Evolutionary conservation across 2,888 invertebrate genomes (phyloP).

Genomic region (Rhorus exstirpatorius): DNA sequence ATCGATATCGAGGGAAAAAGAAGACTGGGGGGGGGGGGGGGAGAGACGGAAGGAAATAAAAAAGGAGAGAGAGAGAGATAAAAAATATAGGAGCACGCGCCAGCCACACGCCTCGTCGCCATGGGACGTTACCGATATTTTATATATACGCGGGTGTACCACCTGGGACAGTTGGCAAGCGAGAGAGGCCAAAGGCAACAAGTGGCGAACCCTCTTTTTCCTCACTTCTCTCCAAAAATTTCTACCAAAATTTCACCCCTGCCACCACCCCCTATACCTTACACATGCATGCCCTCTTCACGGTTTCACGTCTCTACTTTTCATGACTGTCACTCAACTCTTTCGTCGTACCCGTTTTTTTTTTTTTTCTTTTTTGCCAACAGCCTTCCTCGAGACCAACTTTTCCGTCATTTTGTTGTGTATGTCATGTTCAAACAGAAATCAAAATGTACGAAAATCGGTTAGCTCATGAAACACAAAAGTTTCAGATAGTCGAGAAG

Average conservation of each 20-base stretch:
- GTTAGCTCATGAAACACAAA: too few relatives aligned
- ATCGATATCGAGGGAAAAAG: conserved; percentile 63
- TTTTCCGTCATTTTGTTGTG: conserved; percentile 4
- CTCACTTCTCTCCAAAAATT: conserved; percentile 63
- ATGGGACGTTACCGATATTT: conserved; percentile 58
- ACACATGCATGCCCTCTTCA: background rate
- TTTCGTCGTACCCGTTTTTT: conserved; percentile 33
- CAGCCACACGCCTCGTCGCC: conserved; percentile 84
- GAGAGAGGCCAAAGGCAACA: conserved; percentile 73
- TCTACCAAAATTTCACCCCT: conserved; percentile 56
- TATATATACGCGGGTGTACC: conserved; percentile 68
- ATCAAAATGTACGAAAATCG: too few relatives aligned
- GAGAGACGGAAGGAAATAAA: conserved; percentile 64
- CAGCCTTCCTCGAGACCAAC: background rate
- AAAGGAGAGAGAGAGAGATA: conserved; percentile 73
- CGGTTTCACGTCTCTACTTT: background rate
- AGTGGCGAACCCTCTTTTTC: conserved; percentile 58
- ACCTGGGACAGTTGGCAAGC: conserved; percentile 86
- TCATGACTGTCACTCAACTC: conserved; percentile 55
- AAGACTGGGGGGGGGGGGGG: conserved; percentile 69
- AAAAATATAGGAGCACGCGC: conserved; percentile 83
- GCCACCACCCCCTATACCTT: conserved; percentile 6
- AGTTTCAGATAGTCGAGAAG: too few relatives aligned
- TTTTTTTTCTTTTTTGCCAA: conserved; percentile 30
- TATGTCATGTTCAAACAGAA: too few relatives aligned